phyloP scores from a whole-genome alignment of 2,797 vertebrate genomes.

The Peromyscus nudipes region DNA sequence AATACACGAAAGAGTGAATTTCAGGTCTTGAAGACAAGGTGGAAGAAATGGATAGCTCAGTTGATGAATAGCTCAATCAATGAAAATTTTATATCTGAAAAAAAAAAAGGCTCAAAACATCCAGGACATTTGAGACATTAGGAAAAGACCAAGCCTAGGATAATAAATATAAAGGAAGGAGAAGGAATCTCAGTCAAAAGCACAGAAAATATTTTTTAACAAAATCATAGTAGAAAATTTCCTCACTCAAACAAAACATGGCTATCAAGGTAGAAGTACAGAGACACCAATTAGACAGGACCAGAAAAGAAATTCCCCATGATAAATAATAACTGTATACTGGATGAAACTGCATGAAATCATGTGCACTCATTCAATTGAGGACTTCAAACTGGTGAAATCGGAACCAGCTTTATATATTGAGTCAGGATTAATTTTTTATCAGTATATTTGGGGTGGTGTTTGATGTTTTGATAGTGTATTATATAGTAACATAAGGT shows the following conservation, averaged over 20 bases:
- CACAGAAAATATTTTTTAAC: not conserved
- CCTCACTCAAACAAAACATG: not conserved
- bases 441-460: not conserved
- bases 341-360: not conserved
- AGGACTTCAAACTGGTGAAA: not conserved
- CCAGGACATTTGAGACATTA: too few relatives aligned
- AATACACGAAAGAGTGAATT: not conserved
- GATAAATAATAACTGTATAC: not conserved
- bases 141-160: too few relatives aligned
- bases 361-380: not conserved
- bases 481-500: fast-evolving
- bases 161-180: not conserved
- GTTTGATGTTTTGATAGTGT: not conserved
- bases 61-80: not conserved
- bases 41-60: not conserved
- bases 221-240: not conserved
- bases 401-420: not conserved
- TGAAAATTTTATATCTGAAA: not conserved
- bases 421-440: not conserved
- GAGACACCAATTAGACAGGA: not conserved
- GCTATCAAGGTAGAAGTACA: not conserved
- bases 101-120: not conserved
- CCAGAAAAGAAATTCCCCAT: not conserved
- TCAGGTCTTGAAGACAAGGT: not conserved
- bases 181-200: too few relatives aligned